Base-by-base conservation (phyloP, 1,140 invertebrate genomes). In the Drosophila repletoides region DNA sequence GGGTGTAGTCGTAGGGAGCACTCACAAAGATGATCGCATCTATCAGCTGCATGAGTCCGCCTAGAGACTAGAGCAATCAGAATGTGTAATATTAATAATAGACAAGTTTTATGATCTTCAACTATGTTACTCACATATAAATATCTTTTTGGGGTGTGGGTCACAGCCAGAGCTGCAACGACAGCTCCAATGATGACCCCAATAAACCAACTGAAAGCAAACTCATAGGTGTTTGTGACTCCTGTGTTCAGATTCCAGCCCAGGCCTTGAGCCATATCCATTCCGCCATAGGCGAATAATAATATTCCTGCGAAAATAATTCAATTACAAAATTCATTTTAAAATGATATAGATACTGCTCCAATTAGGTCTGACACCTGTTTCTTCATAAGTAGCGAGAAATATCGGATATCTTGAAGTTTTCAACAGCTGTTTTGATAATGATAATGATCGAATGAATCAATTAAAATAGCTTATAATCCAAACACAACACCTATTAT, bases 201-300 rank as follows among this genome's bases (percentile, higher is more conserved):
- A 31, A 86, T 65, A 10, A 88, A 88, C 86, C 86, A 88, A 43
- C 80, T 81, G 19, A 48, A 81, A 7, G 56, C 17, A 1, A 88
- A 86, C 41, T 88, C 67, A n/a, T 26, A n/a, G 0, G 66, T 65
- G 1, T 5, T 60, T 7, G 2, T 2, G 0, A 33, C n/a, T 10
- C 7, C 53, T 2, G 28, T 26, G 9, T 21, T 43, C 14, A 55
- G 2, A 41, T 64, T 76, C 75, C 79, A 74, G 14, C 73, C 69
- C 5, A 88, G 46, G 0, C 84, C 66, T n/a, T 72, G 55, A 7
- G 77, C 75, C 69, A 88, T 65, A 26, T 88, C 75, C 66, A 88
- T 71, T 14, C 84, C 84, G 5, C 72, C 84, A 12, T 79, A 83
- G 1, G 68, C 34, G 14, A 88, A 84, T 0, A 84, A 38, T 1